Percentiles rank a stretch among this genome's conserved stretches.
Evolutionary conservation across 2,797 vertebrate genomes (phyloP).

Genomic region (Sardinella longiceps): DNA sequence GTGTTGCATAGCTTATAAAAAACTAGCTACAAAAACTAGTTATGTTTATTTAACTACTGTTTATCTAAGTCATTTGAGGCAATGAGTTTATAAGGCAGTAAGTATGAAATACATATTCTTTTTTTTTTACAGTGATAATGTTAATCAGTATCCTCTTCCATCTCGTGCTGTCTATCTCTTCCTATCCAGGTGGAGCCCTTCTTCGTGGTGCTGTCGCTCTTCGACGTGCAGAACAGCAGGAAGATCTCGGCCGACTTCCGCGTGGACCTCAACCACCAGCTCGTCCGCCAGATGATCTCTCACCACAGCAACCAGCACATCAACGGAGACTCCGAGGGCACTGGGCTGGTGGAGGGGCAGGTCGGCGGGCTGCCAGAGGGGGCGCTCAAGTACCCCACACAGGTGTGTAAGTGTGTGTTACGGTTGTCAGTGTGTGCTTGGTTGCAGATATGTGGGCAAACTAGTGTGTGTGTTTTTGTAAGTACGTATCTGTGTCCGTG

Average conservation of each 20-base stretch:
- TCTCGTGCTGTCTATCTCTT: neutral
- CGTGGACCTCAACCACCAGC: slow-evolving; percentile 90
- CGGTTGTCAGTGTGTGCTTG: neutral
- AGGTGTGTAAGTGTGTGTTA: slow-evolving; percentile 79
- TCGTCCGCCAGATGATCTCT: slow-evolving; percentile 87
- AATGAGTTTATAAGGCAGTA: too few species aligned
- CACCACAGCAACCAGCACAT: slow-evolving; percentile 61
- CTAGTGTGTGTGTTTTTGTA: slow-evolving; percentile 65
- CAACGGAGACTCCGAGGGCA: slow-evolving; percentile 70
- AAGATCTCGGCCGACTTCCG: slow-evolving; percentile 98
- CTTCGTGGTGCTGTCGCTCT: slow-evolving; percentile 89
- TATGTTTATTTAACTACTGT: too few species aligned
- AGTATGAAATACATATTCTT: too few species aligned
- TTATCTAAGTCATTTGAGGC: too few species aligned
- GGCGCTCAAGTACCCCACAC: slow-evolving; percentile 85
- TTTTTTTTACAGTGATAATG: too few species aligned
- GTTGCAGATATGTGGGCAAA: too few species aligned
- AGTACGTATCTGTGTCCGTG: slow-evolving; percentile 59
- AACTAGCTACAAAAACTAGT: too few species aligned
- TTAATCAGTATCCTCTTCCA: neutral
- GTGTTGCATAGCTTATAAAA: too few species aligned
- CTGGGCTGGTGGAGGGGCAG: slow-evolving; percentile 60
- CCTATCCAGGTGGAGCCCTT: slow-evolving; percentile 91
- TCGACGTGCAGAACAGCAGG: slow-evolving; percentile 90
- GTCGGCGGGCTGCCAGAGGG: slow-evolving; percentile 74